Percentiles rank a stretch among this genome's conserved stretches.
phyloP scores from a whole-genome alignment of 2,113 vertebrate species.

The Xiphias gladius region DNA sequence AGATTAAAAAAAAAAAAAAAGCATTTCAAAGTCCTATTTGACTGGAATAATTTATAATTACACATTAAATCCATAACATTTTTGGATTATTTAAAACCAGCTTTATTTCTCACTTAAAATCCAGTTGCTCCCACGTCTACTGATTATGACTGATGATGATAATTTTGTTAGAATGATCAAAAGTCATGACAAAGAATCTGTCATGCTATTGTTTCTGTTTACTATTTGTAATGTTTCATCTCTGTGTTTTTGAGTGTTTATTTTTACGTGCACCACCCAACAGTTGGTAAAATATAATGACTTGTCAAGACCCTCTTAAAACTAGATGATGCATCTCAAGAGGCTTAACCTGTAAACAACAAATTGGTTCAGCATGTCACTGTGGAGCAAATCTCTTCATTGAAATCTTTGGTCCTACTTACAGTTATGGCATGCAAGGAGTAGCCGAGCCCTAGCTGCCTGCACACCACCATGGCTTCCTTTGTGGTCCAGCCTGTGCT shows the following conservation, averaged over 20 bases:
- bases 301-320: too few species aligned
- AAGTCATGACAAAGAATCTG: neutral
- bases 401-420: slow-evolving; percentile 70
- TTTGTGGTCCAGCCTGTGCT: slow-evolving; percentile 90
- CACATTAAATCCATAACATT: too few species aligned
- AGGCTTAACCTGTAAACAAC: neutral
- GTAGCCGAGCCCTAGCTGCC: slow-evolving; percentile 91
- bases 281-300: too few species aligned
- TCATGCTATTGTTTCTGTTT: too few species aligned
- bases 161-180: neutral
- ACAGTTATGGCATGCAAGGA: slow-evolving; percentile 91
- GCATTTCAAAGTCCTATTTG: neutral
- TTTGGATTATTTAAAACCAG: neutral
- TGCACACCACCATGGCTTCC: slow-evolving; percentile 91
- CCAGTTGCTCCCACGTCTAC: neutral
- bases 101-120: neutral
- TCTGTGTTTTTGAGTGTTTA: neutral
- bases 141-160: neutral
- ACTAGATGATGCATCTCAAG: too few species aligned
- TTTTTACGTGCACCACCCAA: too few species aligned
- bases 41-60: too few species aligned
- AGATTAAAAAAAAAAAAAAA: too few species aligned
- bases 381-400: neutral
- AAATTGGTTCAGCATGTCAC: neutral
- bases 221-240: too few species aligned